phyloP scores from a whole-genome alignment of 2,113 vertebrate species.

The Psephotus haematonotus region DNA sequence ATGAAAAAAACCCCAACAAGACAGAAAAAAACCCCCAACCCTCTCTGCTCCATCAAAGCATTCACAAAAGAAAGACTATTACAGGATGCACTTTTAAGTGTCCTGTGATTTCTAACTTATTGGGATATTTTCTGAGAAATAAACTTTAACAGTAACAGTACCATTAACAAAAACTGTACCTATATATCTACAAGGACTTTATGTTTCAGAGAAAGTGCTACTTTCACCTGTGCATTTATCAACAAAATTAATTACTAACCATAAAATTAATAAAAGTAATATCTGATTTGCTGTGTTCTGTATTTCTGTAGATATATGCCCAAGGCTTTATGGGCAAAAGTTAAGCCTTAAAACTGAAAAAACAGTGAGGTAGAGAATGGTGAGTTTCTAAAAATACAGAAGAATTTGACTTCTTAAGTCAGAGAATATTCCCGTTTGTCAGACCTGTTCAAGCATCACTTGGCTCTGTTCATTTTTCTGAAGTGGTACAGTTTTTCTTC shows the following conservation, averaged over 20 bases:
- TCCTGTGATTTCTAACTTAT: neutral
- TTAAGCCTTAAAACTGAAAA: neutral
- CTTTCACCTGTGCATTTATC: neutral
- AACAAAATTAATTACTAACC: neutral
- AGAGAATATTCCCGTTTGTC: neutral
- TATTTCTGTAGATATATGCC: neutral
- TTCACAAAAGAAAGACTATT: neutral
- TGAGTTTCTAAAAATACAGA: neutral
- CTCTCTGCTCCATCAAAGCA: neutral
- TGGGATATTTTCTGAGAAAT: neutral
- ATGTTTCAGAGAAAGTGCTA: neutral
- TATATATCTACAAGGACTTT: neutral
- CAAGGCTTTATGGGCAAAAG: neutral
- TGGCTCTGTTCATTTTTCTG: neutral
- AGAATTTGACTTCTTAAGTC: neutral
- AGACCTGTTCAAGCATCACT: neutral
- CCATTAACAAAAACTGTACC: neutral
- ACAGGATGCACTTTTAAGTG: neutral
- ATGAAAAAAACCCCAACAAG: neutral
- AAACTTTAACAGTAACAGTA: neutral
- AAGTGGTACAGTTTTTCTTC: neutral
- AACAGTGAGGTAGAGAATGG: neutral
- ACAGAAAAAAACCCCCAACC: neutral
- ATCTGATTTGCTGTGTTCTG: neutral
- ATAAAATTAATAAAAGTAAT: neutral